These are phyloP conservation scores for Natator depressus DNA, from an alignment of 2,113 vertebrate species.

Conservation along the genomic window DNA sequence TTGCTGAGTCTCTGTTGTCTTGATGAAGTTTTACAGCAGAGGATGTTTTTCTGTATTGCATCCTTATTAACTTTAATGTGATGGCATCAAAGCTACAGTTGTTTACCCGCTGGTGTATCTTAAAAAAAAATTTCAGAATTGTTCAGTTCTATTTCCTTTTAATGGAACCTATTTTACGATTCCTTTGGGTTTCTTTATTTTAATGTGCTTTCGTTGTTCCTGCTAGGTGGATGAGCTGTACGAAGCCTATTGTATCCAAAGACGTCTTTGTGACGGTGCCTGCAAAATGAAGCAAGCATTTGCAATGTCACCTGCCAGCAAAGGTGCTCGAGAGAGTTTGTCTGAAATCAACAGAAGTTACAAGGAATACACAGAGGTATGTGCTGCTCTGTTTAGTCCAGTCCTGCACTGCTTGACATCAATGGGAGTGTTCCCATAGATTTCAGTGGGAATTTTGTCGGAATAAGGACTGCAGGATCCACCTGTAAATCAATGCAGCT, in stretches of 20 bases:
- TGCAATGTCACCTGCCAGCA: conserved; percentile 91
- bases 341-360: conserved; percentile 91
- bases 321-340: conserved; percentile 94
- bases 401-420: not conserved
- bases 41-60: not conserved
- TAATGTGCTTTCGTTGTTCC: not conserved
- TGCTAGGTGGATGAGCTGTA: conserved; percentile 95
- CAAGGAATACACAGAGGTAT: conserved; percentile 97
- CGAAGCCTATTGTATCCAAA: conserved; percentile 97
- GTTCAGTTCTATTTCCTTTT: not conserved
- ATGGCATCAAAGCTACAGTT: not conserved
- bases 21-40: not conserved
- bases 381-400: not conserved
- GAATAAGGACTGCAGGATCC: not conserved
- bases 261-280: conserved; percentile 94
- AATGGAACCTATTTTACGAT: not conserved
- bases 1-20: not conserved
- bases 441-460: not conserved
- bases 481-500: not conserved
- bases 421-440: not conserved
- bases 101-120: not conserved
- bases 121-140: not conserved
- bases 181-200: not conserved
- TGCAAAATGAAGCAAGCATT: conserved; percentile 98
- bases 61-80: not conserved